These are phyloP conservation scores for Erythrocercus mccallii DNA, from an alignment of 2,113 vertebrate genomes.

Conservation along the genomic window DNA sequence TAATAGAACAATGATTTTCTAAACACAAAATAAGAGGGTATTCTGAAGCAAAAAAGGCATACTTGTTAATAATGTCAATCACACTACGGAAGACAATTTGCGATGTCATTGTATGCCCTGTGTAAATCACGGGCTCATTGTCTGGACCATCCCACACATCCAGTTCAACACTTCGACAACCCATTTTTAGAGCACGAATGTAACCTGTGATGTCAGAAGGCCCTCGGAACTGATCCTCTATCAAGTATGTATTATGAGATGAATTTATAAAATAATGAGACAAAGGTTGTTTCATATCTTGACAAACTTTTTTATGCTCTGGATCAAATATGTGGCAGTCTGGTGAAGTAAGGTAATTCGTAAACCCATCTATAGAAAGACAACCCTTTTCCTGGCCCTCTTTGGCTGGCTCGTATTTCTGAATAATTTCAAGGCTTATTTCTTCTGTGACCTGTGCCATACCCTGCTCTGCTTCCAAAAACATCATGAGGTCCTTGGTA, in stretches of 20 bases:
- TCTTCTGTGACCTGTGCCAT: slow-evolving; percentile 95
- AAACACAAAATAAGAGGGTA: slow-evolving; percentile 93
- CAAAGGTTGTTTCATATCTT: slow-evolving; percentile 95
- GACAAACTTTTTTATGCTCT: slow-evolving; percentile 93
- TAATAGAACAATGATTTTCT: slow-evolving; percentile 96
- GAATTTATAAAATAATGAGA: slow-evolving; percentile 98
- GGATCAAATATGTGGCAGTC: slow-evolving; percentile 98
- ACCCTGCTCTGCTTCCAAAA: slow-evolving; percentile 97
- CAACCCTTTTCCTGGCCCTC: slow-evolving; percentile 90
- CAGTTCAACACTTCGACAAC: slow-evolving; percentile 92
- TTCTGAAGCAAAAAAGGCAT: slow-evolving; percentile 92
- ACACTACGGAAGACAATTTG: slow-evolving; percentile 94
- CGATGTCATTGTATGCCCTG: slow-evolving; percentile 96
- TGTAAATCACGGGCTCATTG: slow-evolving; percentile 94
- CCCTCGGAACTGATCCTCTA: slow-evolving; percentile 96
- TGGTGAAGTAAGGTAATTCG: slow-evolving; percentile 93
- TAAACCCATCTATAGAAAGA: slow-evolving; percentile 96
- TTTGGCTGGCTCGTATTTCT: slow-evolving; percentile 90
- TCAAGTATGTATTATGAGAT: slow-evolving; percentile 97
- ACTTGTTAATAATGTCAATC: slow-evolving; percentile 94
- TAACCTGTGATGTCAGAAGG: slow-evolving; percentile 98
- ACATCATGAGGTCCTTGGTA: slow-evolving; percentile 98
- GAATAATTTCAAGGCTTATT: slow-evolving; percentile 92
- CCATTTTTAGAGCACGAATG: slow-evolving; percentile 97
- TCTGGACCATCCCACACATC: slow-evolving; percentile 98